phyloP scores from a whole-genome alignment of 2,888 invertebrate species.

The Synanthedon tipuliformis region DNA sequence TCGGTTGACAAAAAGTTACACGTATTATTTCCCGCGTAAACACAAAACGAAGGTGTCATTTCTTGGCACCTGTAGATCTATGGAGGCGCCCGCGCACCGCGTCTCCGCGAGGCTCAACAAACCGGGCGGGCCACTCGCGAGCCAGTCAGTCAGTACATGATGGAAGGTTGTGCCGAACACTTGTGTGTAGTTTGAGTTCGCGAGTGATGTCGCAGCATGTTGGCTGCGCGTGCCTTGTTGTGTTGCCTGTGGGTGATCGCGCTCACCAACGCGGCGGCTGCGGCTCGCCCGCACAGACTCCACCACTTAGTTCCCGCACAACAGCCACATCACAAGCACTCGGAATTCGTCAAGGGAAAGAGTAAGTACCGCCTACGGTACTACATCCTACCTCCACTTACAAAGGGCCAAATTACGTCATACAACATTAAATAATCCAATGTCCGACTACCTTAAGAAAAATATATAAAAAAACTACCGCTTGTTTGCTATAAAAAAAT shows the following conservation, averaged over 20 bases:
- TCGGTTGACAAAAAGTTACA: no score
- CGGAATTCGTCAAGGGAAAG: conserved; percentile 83
- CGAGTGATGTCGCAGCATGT: conserved; percentile 66
- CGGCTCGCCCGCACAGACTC: conserved; percentile 32
- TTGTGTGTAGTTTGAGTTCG: conserved; percentile 41
- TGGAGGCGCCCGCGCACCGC: conserved; percentile 48
- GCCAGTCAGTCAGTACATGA: conserved; percentile 58
- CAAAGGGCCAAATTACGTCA: neutral
- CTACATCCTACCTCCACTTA: conserved; percentile 21
- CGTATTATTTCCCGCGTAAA: conserved; percentile 30
- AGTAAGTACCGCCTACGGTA: conserved; percentile 70
- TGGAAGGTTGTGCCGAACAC: conserved; percentile 51
- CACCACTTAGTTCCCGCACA: conserved; percentile 41
- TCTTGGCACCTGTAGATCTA: conserved; percentile 26
- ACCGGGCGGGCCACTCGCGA: conserved; percentile 36
- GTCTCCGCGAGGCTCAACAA: conserved; percentile 29
- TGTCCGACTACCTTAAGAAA: no score
- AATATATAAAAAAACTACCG: no score
- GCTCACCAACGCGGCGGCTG: conserved; percentile 20
- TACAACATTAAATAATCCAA: no score
- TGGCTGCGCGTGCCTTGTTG: conserved; percentile 50
- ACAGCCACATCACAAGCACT: conserved; percentile 48
- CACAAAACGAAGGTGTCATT: conserved; percentile 1
- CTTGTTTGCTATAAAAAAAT: no score
- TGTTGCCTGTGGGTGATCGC: conserved; percentile 49